Conservation (phyloP, 1,140 invertebrate genomes). For the Drosophila asahinai region DNA sequence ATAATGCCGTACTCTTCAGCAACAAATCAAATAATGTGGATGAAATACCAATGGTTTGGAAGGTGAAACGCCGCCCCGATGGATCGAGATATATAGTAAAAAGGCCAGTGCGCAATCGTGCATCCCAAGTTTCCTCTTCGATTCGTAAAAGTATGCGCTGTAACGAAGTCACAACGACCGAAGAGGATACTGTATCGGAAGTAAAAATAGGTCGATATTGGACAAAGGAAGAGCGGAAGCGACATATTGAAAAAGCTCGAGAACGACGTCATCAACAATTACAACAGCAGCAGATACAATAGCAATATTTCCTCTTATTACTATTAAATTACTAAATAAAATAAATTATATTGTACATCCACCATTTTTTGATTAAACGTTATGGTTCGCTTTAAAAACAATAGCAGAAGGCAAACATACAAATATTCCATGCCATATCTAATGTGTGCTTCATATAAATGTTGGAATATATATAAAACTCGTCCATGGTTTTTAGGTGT, state of each 20-base stretch:
- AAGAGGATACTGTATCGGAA: conserved; percentile 93
- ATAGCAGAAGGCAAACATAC: background rate
- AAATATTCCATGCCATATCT: conserved; percentile 1
- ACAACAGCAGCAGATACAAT: conserved; percentile 38
- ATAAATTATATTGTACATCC: background rate
- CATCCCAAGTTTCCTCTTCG: conserved; percentile 71
- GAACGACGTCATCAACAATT: conserved; percentile 88
- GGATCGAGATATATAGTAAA: conserved; percentile 92
- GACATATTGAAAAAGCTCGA: conserved; percentile 89
- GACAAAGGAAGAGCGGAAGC: conserved; percentile 92
- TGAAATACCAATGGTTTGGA: conserved; percentile 89
- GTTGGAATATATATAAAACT: background rate
- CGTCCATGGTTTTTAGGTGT: background rate
- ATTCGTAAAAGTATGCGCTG: conserved; percentile 87
- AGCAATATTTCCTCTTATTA: conserved; percentile 5
- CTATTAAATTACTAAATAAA: conserved; percentile 8
- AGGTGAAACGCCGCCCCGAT: conserved; percentile 92
- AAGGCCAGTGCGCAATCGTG: conserved; percentile 89
- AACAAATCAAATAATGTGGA: conserved; percentile 29
- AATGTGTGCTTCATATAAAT: background rate
- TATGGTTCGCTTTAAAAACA: background rate
- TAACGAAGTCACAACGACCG: conserved; percentile 90
- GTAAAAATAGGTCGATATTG: conserved; percentile 93
- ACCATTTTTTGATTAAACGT: background rate
- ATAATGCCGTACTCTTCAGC: conserved; percentile 37